A percentile compares a stretch with the other conserved stretches of the same genome.
These are phyloP conservation scores for Psephotus haematonotus DNA, from an alignment of 2,113 vertebrate genomes.

Conservation along the genomic window DNA sequence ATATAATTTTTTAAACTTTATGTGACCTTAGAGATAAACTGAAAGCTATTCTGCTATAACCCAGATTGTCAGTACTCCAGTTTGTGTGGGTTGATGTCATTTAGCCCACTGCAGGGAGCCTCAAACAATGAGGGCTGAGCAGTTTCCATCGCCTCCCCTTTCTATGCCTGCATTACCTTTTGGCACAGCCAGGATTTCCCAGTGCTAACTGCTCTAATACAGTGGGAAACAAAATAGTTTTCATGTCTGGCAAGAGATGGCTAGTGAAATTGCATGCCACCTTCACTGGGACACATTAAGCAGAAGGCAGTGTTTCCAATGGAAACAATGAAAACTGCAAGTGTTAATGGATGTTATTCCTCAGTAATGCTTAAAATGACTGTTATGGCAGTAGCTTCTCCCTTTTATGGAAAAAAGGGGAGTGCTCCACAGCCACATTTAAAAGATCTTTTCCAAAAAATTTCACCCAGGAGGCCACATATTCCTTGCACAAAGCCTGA, in stretches of 20 bases:
- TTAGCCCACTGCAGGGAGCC: conserved; percentile 68
- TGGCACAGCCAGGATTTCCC: conserved; percentile 73
- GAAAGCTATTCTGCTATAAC: conserved; percentile 64
- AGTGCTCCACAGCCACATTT: conserved; percentile 13
- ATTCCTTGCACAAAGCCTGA: conserved; percentile 10
- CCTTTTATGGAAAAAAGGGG: conserved; percentile 40
- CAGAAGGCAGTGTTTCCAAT: conserved; percentile 66
- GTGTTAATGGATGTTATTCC: conserved; percentile 57
- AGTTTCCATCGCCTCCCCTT: conserved; percentile 56
- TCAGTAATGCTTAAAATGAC: conserved; percentile 54
- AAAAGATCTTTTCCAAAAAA: conserved; percentile 27
- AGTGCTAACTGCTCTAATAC: conserved; percentile 66
- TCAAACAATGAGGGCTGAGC: conserved; percentile 59
- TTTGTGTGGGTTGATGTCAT: conserved; percentile 68
- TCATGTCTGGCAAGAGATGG: conserved; percentile 65
- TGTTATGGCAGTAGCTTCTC: conserved; percentile 42
- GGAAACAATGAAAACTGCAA: conserved; percentile 58
- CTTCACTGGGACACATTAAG: conserved; percentile 65
- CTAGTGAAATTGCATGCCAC: conserved; percentile 58
- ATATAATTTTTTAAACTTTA: conserved; percentile 74
- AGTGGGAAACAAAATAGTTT: conserved; percentile 67
- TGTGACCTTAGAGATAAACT: conserved; percentile 70
- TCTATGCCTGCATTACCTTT: conserved; percentile 68
- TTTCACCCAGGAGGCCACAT: conserved; percentile 16
- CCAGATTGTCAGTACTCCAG: conserved; percentile 63